These are phyloP conservation scores for Hypomesus transpacificus DNA, from an alignment of 2,113 vertebrate genomes.

Conservation along the genomic window DNA sequence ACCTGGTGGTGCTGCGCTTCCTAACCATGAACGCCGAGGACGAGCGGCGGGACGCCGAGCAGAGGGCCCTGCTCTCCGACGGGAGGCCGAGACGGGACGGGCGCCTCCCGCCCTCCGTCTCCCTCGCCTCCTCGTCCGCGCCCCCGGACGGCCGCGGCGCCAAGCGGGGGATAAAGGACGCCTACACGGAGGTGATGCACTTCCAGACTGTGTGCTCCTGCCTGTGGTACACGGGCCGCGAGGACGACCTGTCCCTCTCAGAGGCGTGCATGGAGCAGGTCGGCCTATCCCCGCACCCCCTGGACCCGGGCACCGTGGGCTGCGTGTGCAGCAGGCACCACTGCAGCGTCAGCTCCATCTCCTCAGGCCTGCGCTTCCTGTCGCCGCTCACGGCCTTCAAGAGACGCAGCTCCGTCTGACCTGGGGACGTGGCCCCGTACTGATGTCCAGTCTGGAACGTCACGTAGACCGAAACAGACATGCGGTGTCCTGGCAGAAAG, in stretches of 20 bases:
- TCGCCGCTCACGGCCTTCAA: constrained; percentile 81
- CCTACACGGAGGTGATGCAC: constrained; percentile 89
- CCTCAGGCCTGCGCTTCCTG: constrained; percentile 82
- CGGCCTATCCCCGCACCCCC: constrained; percentile 69
- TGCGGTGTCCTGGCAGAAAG: too few species aligned
- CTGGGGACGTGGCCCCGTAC: neutral
- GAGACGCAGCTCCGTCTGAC: constrained; percentile 87
- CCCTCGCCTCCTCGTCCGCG: constrained; percentile 29
- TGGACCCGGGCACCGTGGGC: constrained; percentile 75
- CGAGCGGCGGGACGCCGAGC: constrained; percentile 87
- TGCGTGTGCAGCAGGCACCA: constrained; percentile 81
- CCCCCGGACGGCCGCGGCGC: constrained; percentile 18
- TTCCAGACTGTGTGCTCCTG: constrained; percentile 97
- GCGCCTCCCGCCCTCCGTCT: constrained; percentile 37
- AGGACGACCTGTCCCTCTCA: constrained; percentile 87
- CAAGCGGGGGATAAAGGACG: constrained; percentile 76
- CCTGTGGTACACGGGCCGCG: constrained; percentile 91
- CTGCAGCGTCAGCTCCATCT: constrained; percentile 86
- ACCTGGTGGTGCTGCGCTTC: constrained; percentile 95
- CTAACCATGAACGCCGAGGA: constrained; percentile 97
- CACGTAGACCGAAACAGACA: too few species aligned
- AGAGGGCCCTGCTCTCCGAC: constrained; percentile 76
- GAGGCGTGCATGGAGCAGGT: constrained; percentile 84
- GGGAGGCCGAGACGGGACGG: constrained; percentile 57
- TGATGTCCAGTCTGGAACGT: too few species aligned